Evolutionary conservation across 2,888 invertebrate species (phyloP).

Genomic region (Agrilus biguttatus): DNA sequence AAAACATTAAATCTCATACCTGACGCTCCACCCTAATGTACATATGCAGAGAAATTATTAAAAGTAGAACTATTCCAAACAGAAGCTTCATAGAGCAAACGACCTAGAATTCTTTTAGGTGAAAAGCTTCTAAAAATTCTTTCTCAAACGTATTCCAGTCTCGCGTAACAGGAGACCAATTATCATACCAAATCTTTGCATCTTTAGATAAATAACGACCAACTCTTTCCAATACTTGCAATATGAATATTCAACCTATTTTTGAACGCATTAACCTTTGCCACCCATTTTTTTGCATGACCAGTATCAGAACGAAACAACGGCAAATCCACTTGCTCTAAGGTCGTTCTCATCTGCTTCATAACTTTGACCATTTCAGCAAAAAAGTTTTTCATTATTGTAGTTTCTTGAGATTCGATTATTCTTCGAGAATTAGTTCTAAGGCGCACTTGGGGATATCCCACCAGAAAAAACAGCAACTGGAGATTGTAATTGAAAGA

Average conservation of each 20-base stretch:
- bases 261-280: neutral
- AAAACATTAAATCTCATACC: too few species aligned
- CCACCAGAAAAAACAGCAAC: too few species aligned
- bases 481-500: too few species aligned
- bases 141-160: conserved; percentile 11
- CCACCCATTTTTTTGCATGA: too few species aligned
- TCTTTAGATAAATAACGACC: conserved; percentile 2
- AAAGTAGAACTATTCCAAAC: conserved; percentile 7
- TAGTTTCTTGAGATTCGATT: too few species aligned
- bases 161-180: conserved; percentile 10
- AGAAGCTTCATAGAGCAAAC: conserved; percentile 10
- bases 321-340: too few species aligned
- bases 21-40: too few species aligned
- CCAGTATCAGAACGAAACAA: too few species aligned
- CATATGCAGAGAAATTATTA: conserved; percentile 12
- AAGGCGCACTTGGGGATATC: neutral
- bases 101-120: conserved; percentile 9
- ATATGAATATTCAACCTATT: conserved; percentile 1
- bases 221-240: conserved; percentile 2
- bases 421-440: too few species aligned
- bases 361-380: too few species aligned
- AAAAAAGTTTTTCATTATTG: conserved; percentile 1
- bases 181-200: conserved; percentile 3
- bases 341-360: too few species aligned
- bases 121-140: conserved; percentile 14